Evolutionary conservation across 1,140 invertebrate species (phyloP), one percentile per base, ranked within the genome.

Genomic region (Caerostris extrusa): DNA sequence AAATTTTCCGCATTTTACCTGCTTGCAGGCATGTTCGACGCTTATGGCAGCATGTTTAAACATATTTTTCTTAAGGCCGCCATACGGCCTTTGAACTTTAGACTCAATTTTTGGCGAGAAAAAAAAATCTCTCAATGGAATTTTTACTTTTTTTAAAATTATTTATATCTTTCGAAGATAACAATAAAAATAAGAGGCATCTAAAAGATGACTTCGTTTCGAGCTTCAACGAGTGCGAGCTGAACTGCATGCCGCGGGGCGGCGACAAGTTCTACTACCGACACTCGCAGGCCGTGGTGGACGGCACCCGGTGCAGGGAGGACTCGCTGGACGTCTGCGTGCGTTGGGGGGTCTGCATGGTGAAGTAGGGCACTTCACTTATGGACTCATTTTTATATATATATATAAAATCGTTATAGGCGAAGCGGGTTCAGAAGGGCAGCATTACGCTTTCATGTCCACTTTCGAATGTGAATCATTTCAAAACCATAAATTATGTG

Each of bases 161-260:
- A 67, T 67, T 67, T 67, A 5, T 5, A 12, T 3, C 4, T 67
- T 3, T 67, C 7, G 12, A 67, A 67, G 6, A 67, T 67, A n/a
- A 67, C 3, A 34, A 34, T 1, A 34, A 34, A 34, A 34, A 34
- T 34, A 34, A 34, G 34, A 34, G 34, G 34, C 34, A 34, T 34
- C 34, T 34, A 34, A 34, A 34, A 34, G 34, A 34, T 34, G 34
- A 34, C 34, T 34, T 81, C 4, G 7, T 97, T 61, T 98, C 97
- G 95, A 97, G 97, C 4, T 97, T 97, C 53, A 98, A 99, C 96
- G 98, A 98, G 86, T 99, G 99, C 96, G 98, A 99, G 96, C 96
- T 99, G 94, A 99, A 99, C 96, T 99, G 99, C 96, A 99, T 98
- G 97, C 99, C 99, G 4, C 97, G 97, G 94, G 98, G 98, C 6